Base-by-base conservation (phyloP, 2,113 vertebrate species). In the Benitochromis conjunctus region DNA sequence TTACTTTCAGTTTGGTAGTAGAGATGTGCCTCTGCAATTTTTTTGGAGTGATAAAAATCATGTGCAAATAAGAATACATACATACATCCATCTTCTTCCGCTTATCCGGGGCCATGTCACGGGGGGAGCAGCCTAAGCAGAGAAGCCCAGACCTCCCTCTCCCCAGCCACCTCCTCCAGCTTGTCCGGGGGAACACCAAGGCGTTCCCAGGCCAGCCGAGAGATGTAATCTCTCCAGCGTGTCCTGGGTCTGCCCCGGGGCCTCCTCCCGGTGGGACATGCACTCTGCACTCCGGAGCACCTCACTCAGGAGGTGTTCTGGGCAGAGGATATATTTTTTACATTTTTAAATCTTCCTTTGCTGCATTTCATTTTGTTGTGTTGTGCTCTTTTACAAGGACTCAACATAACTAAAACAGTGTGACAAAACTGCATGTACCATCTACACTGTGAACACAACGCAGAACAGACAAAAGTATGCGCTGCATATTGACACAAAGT, bases 271-370 rank as follows among this genome's bases (percentile, higher is more conserved):
- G 29, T 34, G 57, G 29, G 2, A 18, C 57, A 31, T 31, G 26
- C 57, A n/a, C n/a, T n/a, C n/a, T n/a, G n/a, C n/a, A n/a, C n/a
- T n/a, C 26, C 0, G 5, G 57, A 9, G 31, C 26, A 60, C 5
- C 57, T 31, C 26, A 60, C 57, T 2, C 56, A 58, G 24, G 4
- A 58, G 29, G 57, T 34, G 58, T n/a, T n/a, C n/a, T n/a, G n/a
- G n/a, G n/a, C n/a, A n/a, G n/a, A n/a, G n/a, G n/a, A n/a, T n/a
- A n/a, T n/a, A 26, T 0, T 76, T 76, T 31, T 51, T 19, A 31
- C 21, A 76, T 51, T 12, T 10, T 51, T 51, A 1, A 51, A 74
- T 74, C 16, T 11, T 51, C 4, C 43, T 74, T 74, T 29, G 6
- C 14, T 48, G 24, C 24, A 3, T 71, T 48, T 71, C 5, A 46